Evolutionary conservation across 2,113 vertebrate genomes (phyloP).

Genomic region (Cynocephalus volans): DNA sequence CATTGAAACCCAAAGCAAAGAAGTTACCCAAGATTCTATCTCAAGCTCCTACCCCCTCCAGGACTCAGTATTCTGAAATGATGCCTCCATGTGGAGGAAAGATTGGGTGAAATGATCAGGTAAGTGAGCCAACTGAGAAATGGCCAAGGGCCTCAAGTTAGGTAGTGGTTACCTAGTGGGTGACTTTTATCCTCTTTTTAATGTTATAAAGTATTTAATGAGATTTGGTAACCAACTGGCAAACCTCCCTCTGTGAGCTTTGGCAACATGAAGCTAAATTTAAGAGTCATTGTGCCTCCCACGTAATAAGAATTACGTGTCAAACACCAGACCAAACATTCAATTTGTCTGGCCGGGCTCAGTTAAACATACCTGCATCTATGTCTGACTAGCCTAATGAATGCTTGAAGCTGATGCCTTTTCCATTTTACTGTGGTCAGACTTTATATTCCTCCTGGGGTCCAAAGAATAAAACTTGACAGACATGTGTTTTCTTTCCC

Average conservation of each 20-base stretch:
- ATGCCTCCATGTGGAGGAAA: neutral
- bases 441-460: no score
- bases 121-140: slow-evolving; percentile 31
- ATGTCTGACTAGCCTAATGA: no score
- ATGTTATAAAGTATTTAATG: slow-evolving; percentile 29
- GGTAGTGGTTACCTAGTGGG: neutral
- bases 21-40: neutral
- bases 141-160: neutral
- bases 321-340: no score
- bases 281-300: no score
- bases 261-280: neutral
- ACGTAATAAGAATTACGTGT: no score
- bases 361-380: no score
- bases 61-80: neutral
- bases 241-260: neutral
- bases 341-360: no score
- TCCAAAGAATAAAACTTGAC: no score
- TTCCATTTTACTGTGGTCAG: no score
- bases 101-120: neutral
- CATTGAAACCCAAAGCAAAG: neutral
- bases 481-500: no score
- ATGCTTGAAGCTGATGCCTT: no score
- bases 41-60: neutral
- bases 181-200: neutral
- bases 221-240: neutral